phyloP scores from a whole-genome alignment of 1,140 invertebrate species.

The Hyles vespertilio region DNA sequence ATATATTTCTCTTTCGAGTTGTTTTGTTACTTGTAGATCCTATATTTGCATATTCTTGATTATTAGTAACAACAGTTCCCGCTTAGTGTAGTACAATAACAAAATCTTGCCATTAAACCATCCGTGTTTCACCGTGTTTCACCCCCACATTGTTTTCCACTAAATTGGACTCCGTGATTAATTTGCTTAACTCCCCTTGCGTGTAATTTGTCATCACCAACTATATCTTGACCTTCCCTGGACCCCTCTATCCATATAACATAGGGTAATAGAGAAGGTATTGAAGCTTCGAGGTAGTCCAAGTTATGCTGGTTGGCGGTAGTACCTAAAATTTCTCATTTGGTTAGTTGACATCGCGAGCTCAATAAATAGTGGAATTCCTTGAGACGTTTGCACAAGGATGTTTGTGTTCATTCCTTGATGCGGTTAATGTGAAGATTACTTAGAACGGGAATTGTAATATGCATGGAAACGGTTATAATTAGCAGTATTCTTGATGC shows the following conservation, averaged over 20 bases:
- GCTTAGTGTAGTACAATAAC: conserved; percentile 8
- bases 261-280: neutral
- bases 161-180: conserved; percentile 68
- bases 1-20: no score
- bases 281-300: conserved; percentile 23
- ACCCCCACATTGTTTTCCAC: conserved; percentile 60
- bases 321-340: conserved; percentile 37
- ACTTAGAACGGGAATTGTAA: no score
- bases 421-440: conserved; percentile 1
- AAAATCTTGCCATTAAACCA: conserved; percentile 21
- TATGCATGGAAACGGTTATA: no score
- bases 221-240: conserved; percentile 23
- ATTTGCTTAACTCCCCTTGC: conserved; percentile 64
- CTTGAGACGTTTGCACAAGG: conserved; percentile 41
- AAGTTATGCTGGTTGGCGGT: conserved; percentile 24
- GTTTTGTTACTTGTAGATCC: no score
- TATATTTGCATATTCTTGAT: no score
- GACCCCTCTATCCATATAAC: conserved; percentile 15
- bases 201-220: conserved; percentile 51
- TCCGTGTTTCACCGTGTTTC: conserved; percentile 14
- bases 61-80: neutral
- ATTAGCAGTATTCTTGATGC: no score
- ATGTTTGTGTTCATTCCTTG: conserved; percentile 31
- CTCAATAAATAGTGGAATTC: conserved; percentile 46
- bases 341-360: conserved; percentile 47